Conservation (phyloP, 2,113 vertebrate genomes). For the Daubentonia madagascariensis region DNA sequence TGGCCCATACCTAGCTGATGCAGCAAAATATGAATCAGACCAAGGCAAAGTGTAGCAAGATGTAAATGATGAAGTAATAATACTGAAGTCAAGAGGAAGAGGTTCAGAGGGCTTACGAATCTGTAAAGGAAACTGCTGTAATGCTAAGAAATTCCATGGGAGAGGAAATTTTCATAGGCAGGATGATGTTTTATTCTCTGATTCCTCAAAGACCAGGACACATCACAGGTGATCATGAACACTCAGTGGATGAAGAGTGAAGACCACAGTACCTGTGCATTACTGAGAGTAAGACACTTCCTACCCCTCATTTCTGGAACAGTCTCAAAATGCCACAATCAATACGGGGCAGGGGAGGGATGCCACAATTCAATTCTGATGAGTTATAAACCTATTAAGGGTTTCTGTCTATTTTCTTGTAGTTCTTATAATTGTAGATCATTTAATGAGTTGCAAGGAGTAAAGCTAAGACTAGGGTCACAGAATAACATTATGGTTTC, state of each 20-base stretch:
- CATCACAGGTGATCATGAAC: not conserved
- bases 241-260: not conserved
- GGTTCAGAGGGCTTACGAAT: not conserved
- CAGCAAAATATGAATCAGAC: not conserved
- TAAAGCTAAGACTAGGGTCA: not conserved
- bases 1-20: not conserved
- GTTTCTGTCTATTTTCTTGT: not conserved
- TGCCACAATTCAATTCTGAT: not conserved
- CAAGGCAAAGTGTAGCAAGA: not conserved
- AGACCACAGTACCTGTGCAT: not conserved
- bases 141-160: not conserved
- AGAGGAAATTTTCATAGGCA: not conserved
- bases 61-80: not conserved
- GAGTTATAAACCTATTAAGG: not conserved
- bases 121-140: not conserved
- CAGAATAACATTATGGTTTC: not conserved
- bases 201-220: not conserved
- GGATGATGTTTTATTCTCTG: not conserved
- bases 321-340: not conserved
- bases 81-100: not conserved
- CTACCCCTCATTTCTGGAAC: not conserved
- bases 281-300: not conserved
- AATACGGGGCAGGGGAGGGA: not conserved
- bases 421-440: not conserved
- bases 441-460: conserved; percentile 5